phyloP scores from a whole-genome alignment of 2,797 vertebrate species.

The Protosalanx chinensis region DNA sequence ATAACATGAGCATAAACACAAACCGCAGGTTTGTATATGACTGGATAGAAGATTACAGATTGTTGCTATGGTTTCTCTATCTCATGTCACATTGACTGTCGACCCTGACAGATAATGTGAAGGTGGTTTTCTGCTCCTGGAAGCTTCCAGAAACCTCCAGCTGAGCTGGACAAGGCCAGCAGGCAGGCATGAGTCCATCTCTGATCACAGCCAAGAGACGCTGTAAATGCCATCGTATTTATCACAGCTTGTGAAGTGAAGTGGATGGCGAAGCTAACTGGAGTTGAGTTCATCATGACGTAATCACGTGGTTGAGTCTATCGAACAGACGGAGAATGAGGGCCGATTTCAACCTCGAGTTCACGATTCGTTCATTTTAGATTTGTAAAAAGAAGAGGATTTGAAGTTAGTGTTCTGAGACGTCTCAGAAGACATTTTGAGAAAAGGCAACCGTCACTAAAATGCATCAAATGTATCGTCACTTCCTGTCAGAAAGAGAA shows the following conservation, averaged over 20 bases:
- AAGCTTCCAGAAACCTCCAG: no score
- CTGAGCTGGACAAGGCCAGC: not conserved
- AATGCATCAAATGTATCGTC: not conserved
- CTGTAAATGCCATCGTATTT: not conserved
- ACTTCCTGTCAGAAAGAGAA: not conserved
- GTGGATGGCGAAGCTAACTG: not conserved
- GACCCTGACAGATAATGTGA: not conserved
- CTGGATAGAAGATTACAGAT: not conserved
- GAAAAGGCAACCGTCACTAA: not conserved
- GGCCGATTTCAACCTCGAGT: no score
- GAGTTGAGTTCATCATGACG: no score
- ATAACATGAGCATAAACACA: not conserved
- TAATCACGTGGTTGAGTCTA: no score
- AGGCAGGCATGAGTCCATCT: slow-evolving; percentile 3
- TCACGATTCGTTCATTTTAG: no score
- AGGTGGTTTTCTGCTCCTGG: not conserved
- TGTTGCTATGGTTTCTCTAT: not conserved
- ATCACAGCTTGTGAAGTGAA: no score
- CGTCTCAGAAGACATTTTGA: not conserved
- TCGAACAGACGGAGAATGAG: no score
- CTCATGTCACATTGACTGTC: not conserved
- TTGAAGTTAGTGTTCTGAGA: no score
- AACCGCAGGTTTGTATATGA: not conserved
- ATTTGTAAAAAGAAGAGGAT: not conserved
- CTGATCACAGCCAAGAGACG: slow-evolving; percentile 3